Evolutionary conservation across 1,140 invertebrate genomes (phyloP), one percentile per base, ranked within the genome.

Genomic region (Tetramorium alpestre): DNA sequence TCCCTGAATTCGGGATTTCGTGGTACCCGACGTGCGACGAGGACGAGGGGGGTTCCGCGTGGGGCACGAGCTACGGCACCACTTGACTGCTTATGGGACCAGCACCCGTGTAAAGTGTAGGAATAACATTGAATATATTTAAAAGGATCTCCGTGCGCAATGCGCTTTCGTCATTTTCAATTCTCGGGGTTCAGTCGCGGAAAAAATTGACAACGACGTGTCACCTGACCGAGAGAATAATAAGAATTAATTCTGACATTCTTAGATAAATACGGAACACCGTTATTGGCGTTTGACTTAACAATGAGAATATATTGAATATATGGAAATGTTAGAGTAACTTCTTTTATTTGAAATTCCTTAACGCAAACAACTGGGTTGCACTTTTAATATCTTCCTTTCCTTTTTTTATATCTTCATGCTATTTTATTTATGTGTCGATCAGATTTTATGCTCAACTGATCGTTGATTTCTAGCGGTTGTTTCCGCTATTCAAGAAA

Each of bases 81-180:
- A 93, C 92, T 94, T 93, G 93, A 93, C 92, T 93, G 92, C 88
- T 93, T 91, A 87, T 81, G 85, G 67, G 85, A 91, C 86, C 84
- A 72, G 69, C 69, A 87, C 85, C 87, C 85, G 87, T 92, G 91
- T 93, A 92, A 88, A 94, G 93, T 94, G 93, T 90, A 92, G 70
- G 84, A 94, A 94, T 92, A 93, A 94, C 92, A 93, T 87, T 91
- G 87, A 87, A 92, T 89, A 90, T 90, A 80, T 92, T 91, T 88
- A 87, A 85, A 87, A 67, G 70, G 69, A 69, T 38, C 44, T 47
- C 38, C 62, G 56, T 47, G 51, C n/a, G 51, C 13, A 25, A 54
- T 11, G 22, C 10, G 2, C 7, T 51, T 49, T 60, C 25, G 28
- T 18, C 47, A 58, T 47, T 49, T 82, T 58, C 8, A 54, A 73